phyloP scores from a whole-genome alignment of 2,888 invertebrate genomes.

The Rhodophaea formosa region DNA sequence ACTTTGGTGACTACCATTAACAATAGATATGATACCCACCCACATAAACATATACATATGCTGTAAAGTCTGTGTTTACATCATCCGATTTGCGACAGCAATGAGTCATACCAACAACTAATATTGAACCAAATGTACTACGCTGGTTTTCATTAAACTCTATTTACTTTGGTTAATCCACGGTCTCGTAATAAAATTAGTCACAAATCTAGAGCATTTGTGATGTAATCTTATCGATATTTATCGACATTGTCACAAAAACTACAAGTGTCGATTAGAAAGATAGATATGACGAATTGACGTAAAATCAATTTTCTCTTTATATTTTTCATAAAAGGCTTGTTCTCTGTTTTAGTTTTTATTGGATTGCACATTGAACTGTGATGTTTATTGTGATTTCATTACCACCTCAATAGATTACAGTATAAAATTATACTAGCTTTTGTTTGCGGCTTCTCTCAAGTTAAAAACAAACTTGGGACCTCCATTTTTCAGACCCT shows the following conservation, averaged over 20 bases:
- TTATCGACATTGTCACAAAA: not conserved
- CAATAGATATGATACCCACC: no score
- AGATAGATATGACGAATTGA: not conserved
- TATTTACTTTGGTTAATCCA: not conserved
- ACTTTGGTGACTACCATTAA: no score
- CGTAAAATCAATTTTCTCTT: slow-evolving; percentile 1
- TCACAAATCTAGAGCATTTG: not conserved
- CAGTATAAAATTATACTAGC: no score
- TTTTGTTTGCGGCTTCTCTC: no score
- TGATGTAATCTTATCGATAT: not conserved
- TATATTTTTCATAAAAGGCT: no score
- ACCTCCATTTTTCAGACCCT: no score
- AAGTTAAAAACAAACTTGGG: no score
- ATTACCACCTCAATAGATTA: no score
- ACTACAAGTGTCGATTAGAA: not conserved
- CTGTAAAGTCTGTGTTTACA: not conserved
- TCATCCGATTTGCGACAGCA: not conserved
- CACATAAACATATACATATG: not conserved
- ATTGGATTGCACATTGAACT: no score
- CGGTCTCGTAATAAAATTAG: not conserved
- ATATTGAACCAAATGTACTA: not conserved
- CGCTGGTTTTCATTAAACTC: not conserved
- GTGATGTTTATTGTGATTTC: no score
- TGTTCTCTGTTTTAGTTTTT: no score
- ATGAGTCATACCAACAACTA: not conserved